These are phyloP conservation scores for Perca schrenkii DNA, from an alignment of 2,113 vertebrate species.

Conservation along the genomic window DNA sequence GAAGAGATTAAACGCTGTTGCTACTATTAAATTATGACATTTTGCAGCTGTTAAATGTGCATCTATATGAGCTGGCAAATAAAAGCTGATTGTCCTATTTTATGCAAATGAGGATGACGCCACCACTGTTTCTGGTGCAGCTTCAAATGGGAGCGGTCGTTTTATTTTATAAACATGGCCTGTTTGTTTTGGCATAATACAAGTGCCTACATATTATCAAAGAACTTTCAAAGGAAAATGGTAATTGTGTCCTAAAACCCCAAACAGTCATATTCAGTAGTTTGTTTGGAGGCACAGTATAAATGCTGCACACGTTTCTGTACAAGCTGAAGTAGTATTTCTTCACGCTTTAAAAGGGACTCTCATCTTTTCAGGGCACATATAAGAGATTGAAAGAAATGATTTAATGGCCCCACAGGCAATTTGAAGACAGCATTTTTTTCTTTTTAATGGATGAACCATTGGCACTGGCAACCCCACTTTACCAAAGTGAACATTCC, in stretches of 20 bases:
- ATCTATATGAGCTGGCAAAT: not conserved
- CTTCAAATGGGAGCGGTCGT: constrained; percentile 29
- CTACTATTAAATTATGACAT: not conserved
- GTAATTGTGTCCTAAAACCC: fast-evolving
- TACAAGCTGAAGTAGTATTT: not conserved
- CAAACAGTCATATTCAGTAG: not conserved
- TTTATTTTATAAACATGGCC: constrained; percentile 56
- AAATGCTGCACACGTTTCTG: not conserved
- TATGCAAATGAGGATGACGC: constrained; percentile 22
- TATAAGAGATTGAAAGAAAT: not conserved
- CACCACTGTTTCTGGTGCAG: constrained; percentile 14
- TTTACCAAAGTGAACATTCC: constrained; percentile 30
- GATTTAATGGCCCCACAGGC: not conserved
- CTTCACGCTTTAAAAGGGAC: not conserved
- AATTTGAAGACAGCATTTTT: not conserved
- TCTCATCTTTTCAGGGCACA: not conserved
- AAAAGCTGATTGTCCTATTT: not conserved
- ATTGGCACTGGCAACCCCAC: not conserved
- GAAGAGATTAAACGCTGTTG: not conserved
- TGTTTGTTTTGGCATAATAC: constrained; percentile 31
- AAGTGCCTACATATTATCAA: constrained; percentile 19
- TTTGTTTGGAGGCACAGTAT: not conserved
- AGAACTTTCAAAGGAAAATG: constrained; percentile 7
- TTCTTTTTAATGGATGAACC: not conserved
- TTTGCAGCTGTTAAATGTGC: not conserved